Evolutionary conservation across 2,888 invertebrate genomes (phyloP).

Genomic region (Caenorhabditis imperialis): DNA sequence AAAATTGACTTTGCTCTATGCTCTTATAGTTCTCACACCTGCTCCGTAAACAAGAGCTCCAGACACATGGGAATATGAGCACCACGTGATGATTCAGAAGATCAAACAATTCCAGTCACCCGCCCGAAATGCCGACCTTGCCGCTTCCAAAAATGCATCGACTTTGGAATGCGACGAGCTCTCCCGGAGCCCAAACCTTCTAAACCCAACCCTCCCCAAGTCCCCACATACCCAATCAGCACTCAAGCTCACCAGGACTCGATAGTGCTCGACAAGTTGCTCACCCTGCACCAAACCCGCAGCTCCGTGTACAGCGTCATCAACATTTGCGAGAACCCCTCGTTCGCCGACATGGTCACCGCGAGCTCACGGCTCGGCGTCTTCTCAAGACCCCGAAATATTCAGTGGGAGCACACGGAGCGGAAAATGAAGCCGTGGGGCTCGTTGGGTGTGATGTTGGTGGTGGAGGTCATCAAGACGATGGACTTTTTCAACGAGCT

Average conservation of each 20-base stretch:
- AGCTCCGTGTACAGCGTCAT: constrained; percentile 5
- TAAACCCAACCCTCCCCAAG: too few relatives aligned
- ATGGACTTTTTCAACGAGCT: constrained; percentile 17
- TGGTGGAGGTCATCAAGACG: constrained; percentile 17
- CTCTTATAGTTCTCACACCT: too few relatives aligned
- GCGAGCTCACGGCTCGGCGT: constrained; percentile 1
- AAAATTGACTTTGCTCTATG: too few relatives aligned
- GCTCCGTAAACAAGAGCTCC: too few relatives aligned
- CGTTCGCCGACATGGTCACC: constrained; percentile 19
- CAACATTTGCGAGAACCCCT: constrained; percentile 27
- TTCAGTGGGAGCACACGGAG: constrained; percentile 22
- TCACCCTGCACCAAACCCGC: background rate
- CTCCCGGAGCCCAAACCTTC: too few relatives aligned
- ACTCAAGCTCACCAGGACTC: constrained; percentile 16
- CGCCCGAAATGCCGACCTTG: too few relatives aligned
- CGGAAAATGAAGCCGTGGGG: constrained; percentile 37
- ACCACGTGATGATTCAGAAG: too few relatives aligned
- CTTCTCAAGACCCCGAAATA: constrained; percentile 19
- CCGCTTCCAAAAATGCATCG: too few relatives aligned
- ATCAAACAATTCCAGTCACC: too few relatives aligned
- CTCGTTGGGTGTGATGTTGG: constrained; percentile 18
- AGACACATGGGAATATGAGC: too few relatives aligned
- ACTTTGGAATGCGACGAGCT: too few relatives aligned
- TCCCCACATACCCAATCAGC: too few relatives aligned
- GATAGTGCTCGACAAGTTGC: background rate